These are phyloP conservation scores for Cardiocondyla obscurior DNA, from an alignment of 1,140 invertebrate species.

Conservation along the genomic window DNA sequence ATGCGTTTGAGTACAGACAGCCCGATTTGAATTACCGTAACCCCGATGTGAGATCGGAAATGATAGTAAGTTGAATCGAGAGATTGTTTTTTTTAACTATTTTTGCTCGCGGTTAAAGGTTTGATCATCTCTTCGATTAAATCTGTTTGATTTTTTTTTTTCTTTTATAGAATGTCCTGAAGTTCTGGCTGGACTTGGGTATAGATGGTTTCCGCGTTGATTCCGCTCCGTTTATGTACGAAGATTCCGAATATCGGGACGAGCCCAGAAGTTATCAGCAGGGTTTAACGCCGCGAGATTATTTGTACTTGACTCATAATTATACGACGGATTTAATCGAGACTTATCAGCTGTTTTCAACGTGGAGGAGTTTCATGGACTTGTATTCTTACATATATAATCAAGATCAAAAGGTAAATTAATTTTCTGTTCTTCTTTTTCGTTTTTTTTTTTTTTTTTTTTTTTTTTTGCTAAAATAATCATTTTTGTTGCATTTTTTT, in stretches of 20 bases:
- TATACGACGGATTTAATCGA: slow-evolving; percentile 86
- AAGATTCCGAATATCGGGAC: slow-evolving; percentile 84
- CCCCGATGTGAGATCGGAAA: slow-evolving; percentile 83
- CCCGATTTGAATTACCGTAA: slow-evolving; percentile 88
- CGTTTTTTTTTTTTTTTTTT: background rate
- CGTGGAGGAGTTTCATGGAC: slow-evolving; percentile 87
- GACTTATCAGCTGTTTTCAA: slow-evolving; percentile 85
- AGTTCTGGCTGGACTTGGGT: slow-evolving; percentile 90
- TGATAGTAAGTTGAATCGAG: slow-evolving; percentile 82
- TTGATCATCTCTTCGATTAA: too few relatives aligned
- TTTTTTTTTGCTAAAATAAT: background rate
- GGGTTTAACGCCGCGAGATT: slow-evolving; percentile 63
- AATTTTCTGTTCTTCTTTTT: background rate
- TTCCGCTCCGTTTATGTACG: slow-evolving; percentile 86
- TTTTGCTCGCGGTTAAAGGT: too few relatives aligned
- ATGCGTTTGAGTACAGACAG: slow-evolving; percentile 85
- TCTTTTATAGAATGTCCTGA: slow-evolving; percentile 86
- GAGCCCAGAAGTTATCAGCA: slow-evolving; percentile 84
- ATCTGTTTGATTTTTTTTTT: too few relatives aligned
- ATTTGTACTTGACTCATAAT: slow-evolving; percentile 86
- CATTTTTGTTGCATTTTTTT: background rate
- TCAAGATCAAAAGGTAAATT: slow-evolving; percentile 70
- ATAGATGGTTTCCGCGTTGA: slow-evolving; percentile 91
- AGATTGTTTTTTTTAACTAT: too few relatives aligned
- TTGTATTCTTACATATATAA: slow-evolving; percentile 82